Conservation (phyloP, 2,888 invertebrate species). For the Mimachlamys varia region DNA sequence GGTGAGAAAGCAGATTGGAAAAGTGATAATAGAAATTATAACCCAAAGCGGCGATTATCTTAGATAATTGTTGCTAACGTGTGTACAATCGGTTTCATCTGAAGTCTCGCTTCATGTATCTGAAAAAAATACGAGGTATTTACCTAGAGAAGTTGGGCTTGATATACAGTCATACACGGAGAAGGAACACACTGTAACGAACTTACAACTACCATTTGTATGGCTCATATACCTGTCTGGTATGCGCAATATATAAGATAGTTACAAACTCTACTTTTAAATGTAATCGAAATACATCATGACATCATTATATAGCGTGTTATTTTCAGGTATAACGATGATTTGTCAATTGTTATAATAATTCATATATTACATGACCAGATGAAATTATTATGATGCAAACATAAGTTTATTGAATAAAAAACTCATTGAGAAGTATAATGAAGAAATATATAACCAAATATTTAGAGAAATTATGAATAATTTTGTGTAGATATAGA, state of each 20-base stretch:
- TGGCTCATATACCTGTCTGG: neutral
- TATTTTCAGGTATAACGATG: too few species aligned
- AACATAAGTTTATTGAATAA: too few species aligned
- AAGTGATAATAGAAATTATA: conserved; percentile 19
- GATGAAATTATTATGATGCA: too few species aligned
- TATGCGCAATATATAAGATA: neutral
- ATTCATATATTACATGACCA: too few species aligned
- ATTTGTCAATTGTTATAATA: too few species aligned
- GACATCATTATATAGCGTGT: too few species aligned
- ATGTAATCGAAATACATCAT: too few species aligned
- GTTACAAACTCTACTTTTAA: too few species aligned
- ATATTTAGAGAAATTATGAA: too few species aligned
- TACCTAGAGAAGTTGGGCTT: neutral
- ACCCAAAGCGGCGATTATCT: conserved; percentile 24
- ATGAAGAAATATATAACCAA: too few species aligned
- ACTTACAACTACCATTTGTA: neutral
- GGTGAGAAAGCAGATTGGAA: conserved; percentile 36
- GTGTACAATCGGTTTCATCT: conserved; percentile 9
- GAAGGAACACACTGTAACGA: neutral
- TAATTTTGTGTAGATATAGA: too few species aligned
- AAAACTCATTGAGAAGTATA: too few species aligned
- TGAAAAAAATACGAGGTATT: conserved; percentile 20
- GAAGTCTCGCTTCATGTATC: conserved; percentile 11
- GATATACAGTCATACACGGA: neutral
- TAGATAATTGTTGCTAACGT: conserved; percentile 10